Conservation (phyloP, 2,888 invertebrate species). For the Brachyptera putata region DNA sequence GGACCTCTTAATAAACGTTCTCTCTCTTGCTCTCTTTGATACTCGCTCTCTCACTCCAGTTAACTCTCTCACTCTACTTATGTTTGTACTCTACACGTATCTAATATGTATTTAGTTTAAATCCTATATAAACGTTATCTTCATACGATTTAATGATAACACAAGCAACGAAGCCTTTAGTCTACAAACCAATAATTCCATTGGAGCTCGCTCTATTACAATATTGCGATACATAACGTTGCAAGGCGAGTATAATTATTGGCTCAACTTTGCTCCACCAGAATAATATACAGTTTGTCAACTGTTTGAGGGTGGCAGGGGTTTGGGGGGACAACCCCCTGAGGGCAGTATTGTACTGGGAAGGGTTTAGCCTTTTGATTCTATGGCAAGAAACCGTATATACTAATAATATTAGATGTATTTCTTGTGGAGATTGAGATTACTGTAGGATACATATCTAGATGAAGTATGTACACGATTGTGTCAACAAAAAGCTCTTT, state of each 20-base stretch:
- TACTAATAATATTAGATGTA: not conserved
- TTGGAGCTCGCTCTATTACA: too few species aligned
- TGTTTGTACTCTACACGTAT: too few species aligned
- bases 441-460: too few species aligned
- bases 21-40: too few species aligned
- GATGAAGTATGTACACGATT: too few species aligned
- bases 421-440: not conserved
- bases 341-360: not conserved
- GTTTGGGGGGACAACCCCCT: not conserved
- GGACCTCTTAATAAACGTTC: too few species aligned
- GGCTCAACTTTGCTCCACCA: constrained; percentile 13
- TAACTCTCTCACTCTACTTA: too few species aligned
- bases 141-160: not conserved
- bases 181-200: not conserved
- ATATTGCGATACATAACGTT: not conserved
- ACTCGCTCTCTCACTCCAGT: too few species aligned
- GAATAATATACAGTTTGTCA: constrained; percentile 10
- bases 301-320: not conserved
- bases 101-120: too few species aligned
- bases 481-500: too few species aligned
- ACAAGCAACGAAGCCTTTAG: not conserved
- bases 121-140: too few species aligned
- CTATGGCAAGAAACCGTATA: not conserved
- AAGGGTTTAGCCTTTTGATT: not conserved
- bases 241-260: not conserved